Base-by-base conservation (phyloP, 1,140 invertebrate genomes). In the Wiebesia pumilae region DNA sequence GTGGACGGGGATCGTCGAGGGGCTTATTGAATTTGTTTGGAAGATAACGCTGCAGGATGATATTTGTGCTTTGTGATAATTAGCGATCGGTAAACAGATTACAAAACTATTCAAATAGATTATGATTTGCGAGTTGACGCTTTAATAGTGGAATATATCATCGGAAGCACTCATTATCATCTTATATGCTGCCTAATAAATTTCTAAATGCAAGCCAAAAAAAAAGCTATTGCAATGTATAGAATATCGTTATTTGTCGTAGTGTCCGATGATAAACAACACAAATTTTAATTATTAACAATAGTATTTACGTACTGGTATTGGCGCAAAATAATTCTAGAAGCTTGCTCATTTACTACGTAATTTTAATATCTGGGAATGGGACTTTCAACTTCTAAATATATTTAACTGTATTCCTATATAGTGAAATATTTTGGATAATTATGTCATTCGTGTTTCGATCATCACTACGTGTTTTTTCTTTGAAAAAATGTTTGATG, bases 401-500 rank as follows among this genome's bases (percentile, higher is more conserved):
- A 35, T 71, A 35, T 3, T 3, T 33, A 69, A 24, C 21, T 24
- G 69, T 43, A 75, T 75, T 40, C 47, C 14, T 27, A 73, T 54
- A 54, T 62, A 58, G 27, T 54, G 19, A 83, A 73, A 83, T 83
- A 73, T 73, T 43, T 51, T 21, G 35, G 38, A 24, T 38, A 54
- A 27, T 30, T 35, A 4, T 38, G 21, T 27, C 30, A 58, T 51
- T 83, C 30, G 43, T 75, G n/a, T 58, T 71, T 58, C 9, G 43
- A 54, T 78, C 7, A 81, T 75, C 54, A 40, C 35, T 27, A 21
- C 9, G 69, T n/a, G 78, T 87, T 77, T 87, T 38, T 54, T 69
- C 47, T 21, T 77, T 77, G 38, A 47, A 83, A 83, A 84, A 83
- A 81, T 40, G 38, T 80, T 71, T 40, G 1, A 69, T 62, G 51